Conservation (phyloP, 1,140 invertebrate genomes). For the Drosophila cardini region DNA sequence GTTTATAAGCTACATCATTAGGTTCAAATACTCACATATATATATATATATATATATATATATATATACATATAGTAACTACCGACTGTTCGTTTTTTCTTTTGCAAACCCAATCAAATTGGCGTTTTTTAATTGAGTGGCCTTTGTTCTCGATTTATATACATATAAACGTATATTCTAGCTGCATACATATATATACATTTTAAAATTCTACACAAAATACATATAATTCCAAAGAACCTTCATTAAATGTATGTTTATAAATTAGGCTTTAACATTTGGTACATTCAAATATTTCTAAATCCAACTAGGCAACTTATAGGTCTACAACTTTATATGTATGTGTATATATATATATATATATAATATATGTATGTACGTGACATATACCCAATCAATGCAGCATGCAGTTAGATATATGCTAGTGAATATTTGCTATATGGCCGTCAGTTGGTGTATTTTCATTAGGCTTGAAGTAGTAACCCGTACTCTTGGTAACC, state of each 20-base stretch:
- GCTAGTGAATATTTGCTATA: slow-evolving; percentile 22
- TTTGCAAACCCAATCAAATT: slow-evolving; percentile 55
- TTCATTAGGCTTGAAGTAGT: slow-evolving; percentile 47
- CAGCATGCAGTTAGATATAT: slow-evolving; percentile 21
- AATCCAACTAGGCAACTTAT: slow-evolving; percentile 22
- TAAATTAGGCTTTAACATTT: slow-evolving; percentile 32
- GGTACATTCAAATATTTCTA: slow-evolving; percentile 27
- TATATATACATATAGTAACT: not conserved
- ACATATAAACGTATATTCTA: slow-evolving; percentile 11
- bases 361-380: slow-evolving; percentile 19
- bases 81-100: slow-evolving; percentile 36
- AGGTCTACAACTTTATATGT: slow-evolving; percentile 22
- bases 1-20: slow-evolving; percentile 9
- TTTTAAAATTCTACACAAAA: slow-evolving; percentile 9
- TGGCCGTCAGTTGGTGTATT: slow-evolving; percentile 41
- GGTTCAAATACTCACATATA: slow-evolving; percentile 63
- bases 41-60: slow-evolving; percentile 19
- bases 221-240: slow-evolving; percentile 54
- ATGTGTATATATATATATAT: slow-evolving; percentile 11
- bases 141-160: slow-evolving; percentile 64
- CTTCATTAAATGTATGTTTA: slow-evolving; percentile 38
- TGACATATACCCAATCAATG: slow-evolving; percentile 1
- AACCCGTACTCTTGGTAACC: slow-evolving; percentile 18
- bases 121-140: slow-evolving; percentile 55
- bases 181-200: slow-evolving; percentile 29